Evolutionary conservation across 2,888 invertebrate genomes (phyloP), one percentile per base, ranked within the genome.

Genomic region (Cremastinae sp.): DNA sequence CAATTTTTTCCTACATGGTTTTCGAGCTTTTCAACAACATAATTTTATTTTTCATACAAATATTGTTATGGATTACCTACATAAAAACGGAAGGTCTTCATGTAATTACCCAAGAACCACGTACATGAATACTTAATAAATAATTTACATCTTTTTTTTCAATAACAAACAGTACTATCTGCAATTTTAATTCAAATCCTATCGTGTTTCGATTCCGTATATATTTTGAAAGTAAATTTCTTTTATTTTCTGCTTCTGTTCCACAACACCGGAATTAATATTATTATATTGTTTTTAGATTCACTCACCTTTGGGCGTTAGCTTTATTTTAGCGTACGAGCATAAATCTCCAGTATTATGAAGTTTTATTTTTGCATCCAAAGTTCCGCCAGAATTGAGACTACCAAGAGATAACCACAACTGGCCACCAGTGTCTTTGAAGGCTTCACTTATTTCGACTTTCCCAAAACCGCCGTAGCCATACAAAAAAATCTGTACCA

Each of bases 391-490:
- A 1, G 91, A 90, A 71, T 90, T 90, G 0, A 93, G 83, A 78
- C 91, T 90, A 7, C 93, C 93, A 47, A 93, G 87, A 0, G 92
- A 91, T 0, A 93, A 82, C 90, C 93, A 93, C 77, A 91, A 90
- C 74, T 91, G 91, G 2, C 93, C 92, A 0, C 91, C 90, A 0
- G 91, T 91, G 58, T 93, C 93, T 82, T 91, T 91, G 0, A 90
- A 89, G 10, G 92, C 87, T 73, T 91, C 91, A 16, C 90, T 89
- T 10, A 92, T 88, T 61, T 91, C 90, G 0, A 93, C 85, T 78
- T 89, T 91, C 0, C 91, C 90, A 79, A 90, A 90, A 0, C 93
- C 93, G 1, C 93, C 93, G 80, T 93, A 93, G 1, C 92, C 93
- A 81, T 90, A 93, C 5, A 94, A 85, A 83, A 89, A 85, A 82